Percentiles rank a stretch among this genome's conserved stretches.
Evolutionary conservation across 2,888 invertebrate genomes (phyloP).

Genomic region (Luperina nickerlii): DNA sequence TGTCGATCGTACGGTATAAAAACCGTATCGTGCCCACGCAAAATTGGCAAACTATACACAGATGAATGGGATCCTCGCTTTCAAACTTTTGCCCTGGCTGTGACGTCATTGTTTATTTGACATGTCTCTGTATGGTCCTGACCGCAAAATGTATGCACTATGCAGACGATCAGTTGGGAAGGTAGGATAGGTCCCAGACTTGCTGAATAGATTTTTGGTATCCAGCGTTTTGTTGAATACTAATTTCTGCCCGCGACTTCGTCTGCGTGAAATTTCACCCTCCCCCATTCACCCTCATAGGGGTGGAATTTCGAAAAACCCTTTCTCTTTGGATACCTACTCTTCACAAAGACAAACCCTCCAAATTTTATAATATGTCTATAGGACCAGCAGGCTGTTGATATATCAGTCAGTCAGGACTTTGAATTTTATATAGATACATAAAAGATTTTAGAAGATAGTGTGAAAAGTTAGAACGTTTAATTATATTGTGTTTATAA

Average conservation of each 20-base stretch:
- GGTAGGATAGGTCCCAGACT: background rate
- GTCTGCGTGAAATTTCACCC: too few species aligned
- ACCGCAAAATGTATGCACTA: slow-evolving; percentile 10
- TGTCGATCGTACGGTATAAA: slow-evolving; percentile 63
- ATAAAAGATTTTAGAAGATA: background rate
- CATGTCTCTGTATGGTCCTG: slow-evolving; percentile 13
- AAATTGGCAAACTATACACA: slow-evolving; percentile 70
- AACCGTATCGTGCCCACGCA: slow-evolving; percentile 53
- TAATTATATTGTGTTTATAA: background rate
- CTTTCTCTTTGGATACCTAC: too few species aligned
- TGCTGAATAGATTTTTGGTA: background rate
- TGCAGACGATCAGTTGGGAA: slow-evolving; percentile 2
- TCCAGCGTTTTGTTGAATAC: background rate
- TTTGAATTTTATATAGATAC: too few species aligned
- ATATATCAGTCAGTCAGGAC: too few species aligned
- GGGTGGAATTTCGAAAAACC: too few species aligned
- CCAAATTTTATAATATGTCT: too few species aligned
- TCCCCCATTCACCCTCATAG: too few species aligned
- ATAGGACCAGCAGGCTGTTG: too few species aligned
- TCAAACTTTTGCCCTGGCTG: slow-evolving; percentile 55
- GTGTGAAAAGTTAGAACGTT: background rate
- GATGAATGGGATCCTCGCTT: slow-evolving; percentile 65
- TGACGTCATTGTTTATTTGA: slow-evolving; percentile 51
- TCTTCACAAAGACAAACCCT: too few species aligned
- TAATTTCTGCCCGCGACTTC: too few species aligned